Evolutionary conservation across 2,888 invertebrate genomes (phyloP).

Genomic region (Carabus problematicus): DNA sequence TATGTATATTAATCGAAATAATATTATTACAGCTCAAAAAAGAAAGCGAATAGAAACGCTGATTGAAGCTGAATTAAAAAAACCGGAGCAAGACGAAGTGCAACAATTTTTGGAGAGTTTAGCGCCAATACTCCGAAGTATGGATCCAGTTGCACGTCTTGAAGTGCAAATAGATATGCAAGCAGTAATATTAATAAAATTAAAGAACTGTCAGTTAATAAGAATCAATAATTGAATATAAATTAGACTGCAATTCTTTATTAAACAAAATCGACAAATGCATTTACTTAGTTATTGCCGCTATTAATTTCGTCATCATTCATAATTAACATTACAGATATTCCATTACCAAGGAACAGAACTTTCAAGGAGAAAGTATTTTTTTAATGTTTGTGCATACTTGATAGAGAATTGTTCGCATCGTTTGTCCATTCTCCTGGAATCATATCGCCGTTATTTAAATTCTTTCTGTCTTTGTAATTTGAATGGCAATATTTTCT

Average conservation of each 20-base stretch:
- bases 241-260: too few relatives aligned
- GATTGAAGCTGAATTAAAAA: too few relatives aligned
- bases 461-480: constrained; percentile 14
- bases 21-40: constrained; percentile 1
- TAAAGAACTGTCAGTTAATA: too few relatives aligned
- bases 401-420: neutral
- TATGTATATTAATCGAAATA: neutral
- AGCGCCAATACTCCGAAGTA: too few relatives aligned
- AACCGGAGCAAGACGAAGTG: too few relatives aligned
- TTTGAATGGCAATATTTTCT: constrained; percentile 4
- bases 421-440: constrained; percentile 18
- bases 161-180: constrained; percentile 1
- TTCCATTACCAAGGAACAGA: constrained; percentile 20
- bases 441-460: constrained; percentile 5
- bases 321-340: too few relatives aligned
- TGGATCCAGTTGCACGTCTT: neutral
- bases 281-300: neutral
- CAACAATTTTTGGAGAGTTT: too few relatives aligned
- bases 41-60: too few relatives aligned
- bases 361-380: constrained; percentile 7
- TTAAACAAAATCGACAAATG: too few relatives aligned
- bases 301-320: constrained; percentile 9
- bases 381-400: constrained; percentile 5
- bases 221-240: too few relatives aligned
- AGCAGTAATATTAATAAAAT: too few relatives aligned